Evolutionary conservation across 2,797 vertebrate genomes (phyloP), one percentile per base, ranked within the genome.

Genomic region (Eutrigla gurnardus): DNA sequence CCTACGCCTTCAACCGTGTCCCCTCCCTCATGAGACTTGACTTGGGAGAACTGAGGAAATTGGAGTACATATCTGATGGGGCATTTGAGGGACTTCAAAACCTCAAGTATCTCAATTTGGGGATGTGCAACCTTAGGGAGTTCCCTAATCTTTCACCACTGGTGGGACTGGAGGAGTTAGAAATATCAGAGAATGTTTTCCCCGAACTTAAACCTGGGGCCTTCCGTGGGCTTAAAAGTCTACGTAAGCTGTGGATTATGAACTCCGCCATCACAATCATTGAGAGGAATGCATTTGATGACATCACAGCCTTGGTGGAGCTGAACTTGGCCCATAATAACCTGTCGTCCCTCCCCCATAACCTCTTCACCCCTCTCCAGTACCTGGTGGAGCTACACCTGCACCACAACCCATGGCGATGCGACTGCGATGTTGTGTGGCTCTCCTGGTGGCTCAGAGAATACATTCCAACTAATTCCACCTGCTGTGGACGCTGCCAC

Each of bases 271-370:
- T 99, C 86, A 96, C 92, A 79, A 87, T 88, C 71, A 98, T 99
- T 40, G 98, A 99, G 86, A 95, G 97, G 37, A 99, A 99, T 78
- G 98, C 98, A 76, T 99, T 99, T 78, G 97, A 99, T 72, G 97
- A 97, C 91, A 96, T 99, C 83, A 96, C 96, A 52, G 96, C 95
- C 1, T 93, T 99, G 90, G 97, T 97, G 91, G 98, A 99, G 91
- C 96, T 99, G 86, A 99, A 99, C 93, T 88, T 99, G 93, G 98
- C 98, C 85, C 98, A 99, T 93, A 99, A 99, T 89, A 99, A 98
- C 93, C 94, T 99, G 81, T 97, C 96, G 7, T 97, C 97, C 65
- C 91, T 99, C 82, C 97, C 97, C 88, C 97, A 99, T 65, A 97
- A 98, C 92, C 97, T 99, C 80, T 99, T 99, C 62, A 95, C 97